Percentiles rank a stretch among this genome's conserved stretches.
Evolutionary conservation across 2,113 vertebrate species (phyloP).

Genomic region (Leptobrachium leishanense): DNA sequence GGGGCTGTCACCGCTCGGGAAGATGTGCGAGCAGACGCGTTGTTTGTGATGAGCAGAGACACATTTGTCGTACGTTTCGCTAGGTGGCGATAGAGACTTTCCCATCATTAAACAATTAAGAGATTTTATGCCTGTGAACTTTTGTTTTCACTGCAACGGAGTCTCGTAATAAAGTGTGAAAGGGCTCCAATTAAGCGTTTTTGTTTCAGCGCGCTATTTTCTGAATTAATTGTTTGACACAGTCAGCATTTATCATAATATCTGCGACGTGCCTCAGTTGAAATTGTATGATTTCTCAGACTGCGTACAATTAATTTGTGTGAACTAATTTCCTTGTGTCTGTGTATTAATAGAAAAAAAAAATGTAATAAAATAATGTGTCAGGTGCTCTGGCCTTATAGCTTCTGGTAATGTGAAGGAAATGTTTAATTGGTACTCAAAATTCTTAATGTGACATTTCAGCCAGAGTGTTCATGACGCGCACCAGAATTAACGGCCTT

Average conservation of each 20-base stretch:
- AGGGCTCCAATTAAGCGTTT: conserved; percentile 33
- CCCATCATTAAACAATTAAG: conserved; percentile 69
- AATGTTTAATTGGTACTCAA: too few relatives aligned
- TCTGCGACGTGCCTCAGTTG: background rate
- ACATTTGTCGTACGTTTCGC: conserved; percentile 53
- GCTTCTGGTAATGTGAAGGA: background rate
- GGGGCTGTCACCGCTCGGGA: too few relatives aligned
- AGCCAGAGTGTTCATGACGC: too few relatives aligned
- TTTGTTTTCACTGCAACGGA: conserved; percentile 38
- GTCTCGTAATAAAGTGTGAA: conserved; percentile 38
- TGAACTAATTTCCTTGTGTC: background rate
- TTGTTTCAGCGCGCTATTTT: conserved; percentile 17
- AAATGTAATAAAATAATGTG: background rate
- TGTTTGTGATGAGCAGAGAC: background rate
- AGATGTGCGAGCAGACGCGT: too few relatives aligned
- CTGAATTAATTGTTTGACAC: conserved; percentile 22
- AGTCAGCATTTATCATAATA: conserved; percentile 27
- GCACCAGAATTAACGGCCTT: too few relatives aligned
- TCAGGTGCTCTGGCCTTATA: background rate
- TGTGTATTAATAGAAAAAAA: too few relatives aligned
- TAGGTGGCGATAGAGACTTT: conserved; percentile 78
- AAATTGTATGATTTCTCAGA: background rate
- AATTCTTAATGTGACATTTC: too few relatives aligned
- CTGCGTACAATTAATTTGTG: background rate
- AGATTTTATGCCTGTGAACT: conserved; percentile 40